A percentile compares a stretch with the other conserved stretches of the same genome.
These are phyloP conservation scores for Pseudolaguvia tuberculata DNA, from an alignment of 2,113 vertebrate genomes.

Conservation along the genomic window DNA sequence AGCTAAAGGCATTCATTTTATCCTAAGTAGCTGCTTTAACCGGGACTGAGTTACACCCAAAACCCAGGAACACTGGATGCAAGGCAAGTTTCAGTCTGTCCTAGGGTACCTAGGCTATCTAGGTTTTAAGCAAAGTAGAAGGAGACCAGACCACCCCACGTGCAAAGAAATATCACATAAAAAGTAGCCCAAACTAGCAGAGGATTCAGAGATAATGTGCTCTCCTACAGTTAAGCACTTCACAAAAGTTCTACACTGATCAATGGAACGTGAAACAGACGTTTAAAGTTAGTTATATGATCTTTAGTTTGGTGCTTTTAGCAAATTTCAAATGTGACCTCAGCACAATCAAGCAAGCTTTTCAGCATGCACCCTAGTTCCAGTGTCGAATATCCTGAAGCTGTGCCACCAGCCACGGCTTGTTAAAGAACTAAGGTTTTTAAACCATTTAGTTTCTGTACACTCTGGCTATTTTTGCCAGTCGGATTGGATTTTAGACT, in stretches of 20 bases:
- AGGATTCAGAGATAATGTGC: not conserved
- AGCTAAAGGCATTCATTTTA: not conserved
- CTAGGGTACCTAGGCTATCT: too few species aligned
- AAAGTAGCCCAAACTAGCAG: not conserved
- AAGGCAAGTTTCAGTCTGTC: not conserved
- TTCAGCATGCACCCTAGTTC: not conserved
- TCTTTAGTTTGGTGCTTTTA: not conserved
- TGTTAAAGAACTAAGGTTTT: not conserved
- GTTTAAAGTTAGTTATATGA: slow-evolving; percentile 2
- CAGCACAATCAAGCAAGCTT: not conserved
- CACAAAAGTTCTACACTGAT: not conserved
- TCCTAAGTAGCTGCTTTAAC: not conserved
- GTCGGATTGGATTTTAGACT: not conserved
- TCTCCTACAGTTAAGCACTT: not conserved
- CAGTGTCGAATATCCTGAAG: not conserved
- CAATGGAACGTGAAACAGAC: not conserved
- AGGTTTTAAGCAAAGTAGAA: not conserved
- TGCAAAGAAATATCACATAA: not conserved
- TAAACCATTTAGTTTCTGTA: not conserved
- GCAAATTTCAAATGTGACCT: not conserved
- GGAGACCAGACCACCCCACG: not conserved
- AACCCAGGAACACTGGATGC: not conserved
- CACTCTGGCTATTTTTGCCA: not conserved
- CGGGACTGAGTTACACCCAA: not conserved
- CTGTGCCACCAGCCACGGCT: not conserved